phyloP scores from a whole-genome alignment of 2,797 vertebrate species.

The Pseudopleuronectes americanus region DNA sequence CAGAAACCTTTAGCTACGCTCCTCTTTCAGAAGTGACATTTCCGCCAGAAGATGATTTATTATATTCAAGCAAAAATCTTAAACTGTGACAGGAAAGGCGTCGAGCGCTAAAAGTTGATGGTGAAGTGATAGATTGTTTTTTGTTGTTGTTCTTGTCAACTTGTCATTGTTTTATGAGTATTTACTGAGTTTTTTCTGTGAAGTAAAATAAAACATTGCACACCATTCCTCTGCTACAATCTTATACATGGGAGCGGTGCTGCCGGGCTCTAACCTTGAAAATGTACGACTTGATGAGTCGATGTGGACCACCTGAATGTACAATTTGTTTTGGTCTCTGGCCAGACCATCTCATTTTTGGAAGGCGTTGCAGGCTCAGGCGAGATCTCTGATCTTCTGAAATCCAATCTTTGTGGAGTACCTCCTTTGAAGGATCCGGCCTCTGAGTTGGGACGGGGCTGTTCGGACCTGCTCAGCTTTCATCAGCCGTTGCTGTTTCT shows the following conservation, averaged over 20 bases:
- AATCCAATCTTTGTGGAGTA: conserved; percentile 1
- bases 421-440: conserved; percentile 11
- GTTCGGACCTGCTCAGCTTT: conserved; percentile 15
- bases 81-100: conserved; percentile 3
- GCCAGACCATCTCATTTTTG: conserved; percentile 1
- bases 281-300: background rate
- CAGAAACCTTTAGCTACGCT: conserved; percentile 2
- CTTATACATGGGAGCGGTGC: background rate
- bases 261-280: background rate
- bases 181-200: too few species aligned
- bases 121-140: background rate
- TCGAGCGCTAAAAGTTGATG: background rate
- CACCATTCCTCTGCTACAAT: background rate
- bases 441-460: conserved; percentile 10
- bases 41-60: background rate
- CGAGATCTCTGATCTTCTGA: conserved; percentile 16
- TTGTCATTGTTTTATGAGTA: background rate
- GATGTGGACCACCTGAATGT: background rate
- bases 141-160: background rate
- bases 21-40: conserved; percentile 8
- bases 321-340: conserved; percentile 18
- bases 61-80: background rate
- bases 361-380: conserved; percentile 8
- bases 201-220: too few species aligned
- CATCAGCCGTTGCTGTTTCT: conserved; percentile 11